These are phyloP conservation scores for Nebria brevicollis DNA, from an alignment of 2,888 invertebrate genomes.

Conservation along the genomic window DNA sequence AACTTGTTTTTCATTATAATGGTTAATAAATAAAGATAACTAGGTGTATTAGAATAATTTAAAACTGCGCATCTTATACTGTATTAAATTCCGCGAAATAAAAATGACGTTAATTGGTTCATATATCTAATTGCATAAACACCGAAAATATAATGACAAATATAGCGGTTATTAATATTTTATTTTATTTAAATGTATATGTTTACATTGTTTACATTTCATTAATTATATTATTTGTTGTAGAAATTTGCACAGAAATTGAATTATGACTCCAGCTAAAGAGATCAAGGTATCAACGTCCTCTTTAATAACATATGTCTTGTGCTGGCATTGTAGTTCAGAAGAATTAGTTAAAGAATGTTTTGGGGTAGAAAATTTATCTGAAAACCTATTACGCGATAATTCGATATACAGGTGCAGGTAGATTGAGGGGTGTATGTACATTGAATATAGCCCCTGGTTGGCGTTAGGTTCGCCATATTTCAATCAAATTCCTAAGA, in stretches of 20 bases:
- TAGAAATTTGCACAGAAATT: neutral
- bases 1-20: neutral
- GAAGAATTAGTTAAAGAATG: slow-evolving; percentile 34
- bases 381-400: slow-evolving; percentile 27
- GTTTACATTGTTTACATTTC: too few relatives aligned
- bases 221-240: too few relatives aligned
- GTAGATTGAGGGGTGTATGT: slow-evolving; percentile 5
- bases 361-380: slow-evolving; percentile 7
- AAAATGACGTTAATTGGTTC: neutral
- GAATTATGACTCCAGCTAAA: neutral
- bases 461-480: slow-evolving; percentile 42
- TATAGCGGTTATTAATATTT: too few relatives aligned
- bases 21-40: neutral
- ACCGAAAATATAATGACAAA: too few relatives aligned
- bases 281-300: neutral
- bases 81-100: neutral
- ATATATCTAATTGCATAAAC: too few relatives aligned
- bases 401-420: slow-evolving; percentile 28
- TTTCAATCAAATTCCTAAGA: slow-evolving; percentile 57
- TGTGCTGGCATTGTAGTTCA: neutral
- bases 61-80: neutral
- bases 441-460: slow-evolving; percentile 18
- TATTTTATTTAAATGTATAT: too few relatives aligned
- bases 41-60: neutral
- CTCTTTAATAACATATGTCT: neutral